phyloP scores from a whole-genome alignment of 2,113 vertebrate genomes.

The Limanda limanda region DNA sequence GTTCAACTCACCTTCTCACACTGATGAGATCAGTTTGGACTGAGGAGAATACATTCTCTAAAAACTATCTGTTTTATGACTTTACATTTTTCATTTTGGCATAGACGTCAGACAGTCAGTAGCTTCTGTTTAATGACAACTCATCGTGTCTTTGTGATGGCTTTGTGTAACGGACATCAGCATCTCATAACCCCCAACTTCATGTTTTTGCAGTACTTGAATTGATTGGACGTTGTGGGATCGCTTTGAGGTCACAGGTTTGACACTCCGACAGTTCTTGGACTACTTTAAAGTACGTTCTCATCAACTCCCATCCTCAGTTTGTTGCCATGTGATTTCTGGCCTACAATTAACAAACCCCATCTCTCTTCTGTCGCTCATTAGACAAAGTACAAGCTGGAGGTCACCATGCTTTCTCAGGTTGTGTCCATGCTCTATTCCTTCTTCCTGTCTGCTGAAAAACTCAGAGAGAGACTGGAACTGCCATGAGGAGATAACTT shows the following conservation, averaged over 20 bases:
- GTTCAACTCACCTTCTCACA: slow-evolving; percentile 71
- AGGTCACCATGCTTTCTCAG: slow-evolving; percentile 97
- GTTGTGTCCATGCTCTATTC: slow-evolving; percentile 97
- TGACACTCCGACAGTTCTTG: slow-evolving; percentile 92
- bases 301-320: accelerated
- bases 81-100: background rate
- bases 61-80: background rate
- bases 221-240: slow-evolving; percentile 95
- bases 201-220: slow-evolving; percentile 84
- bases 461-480: slow-evolving; percentile 93
- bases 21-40: slow-evolving; percentile 72
- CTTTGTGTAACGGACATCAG: background rate
- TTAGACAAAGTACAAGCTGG: slow-evolving; percentile 91
- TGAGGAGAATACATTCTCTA: slow-evolving; percentile 63
- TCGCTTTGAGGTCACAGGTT: slow-evolving; percentile 91
- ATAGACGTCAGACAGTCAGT: background rate
- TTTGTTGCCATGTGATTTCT: background rate
- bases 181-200: background rate
- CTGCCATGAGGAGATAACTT: slow-evolving; percentile 87
- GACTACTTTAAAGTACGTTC: slow-evolving; percentile 90
- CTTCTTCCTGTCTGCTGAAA: slow-evolving; percentile 95
- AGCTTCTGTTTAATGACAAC: background rate
- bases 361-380: background rate
- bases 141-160: background rate
- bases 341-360: background rate